Evolutionary conservation across 2,888 invertebrate species (phyloP), one percentile per base, ranked within the genome.

Genomic region (Tiliacea aurago): DNA sequence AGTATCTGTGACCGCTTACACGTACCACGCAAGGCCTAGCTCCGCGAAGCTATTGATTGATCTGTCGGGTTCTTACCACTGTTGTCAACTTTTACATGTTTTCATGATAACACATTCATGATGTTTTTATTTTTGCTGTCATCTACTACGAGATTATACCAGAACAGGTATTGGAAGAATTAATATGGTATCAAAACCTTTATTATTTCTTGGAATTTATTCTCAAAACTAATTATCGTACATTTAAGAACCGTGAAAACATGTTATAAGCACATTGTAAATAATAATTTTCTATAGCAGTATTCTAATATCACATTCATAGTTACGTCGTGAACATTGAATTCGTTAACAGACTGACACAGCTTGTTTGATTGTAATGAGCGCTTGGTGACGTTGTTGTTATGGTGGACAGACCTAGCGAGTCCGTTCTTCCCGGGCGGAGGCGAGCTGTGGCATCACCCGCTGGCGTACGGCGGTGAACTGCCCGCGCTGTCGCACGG

Each of bases 361-460:
- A 74, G 70, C 78, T 80, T 80, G 69, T 76, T 81, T 58, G 49
- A 69, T 51, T 81, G 58, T 75, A 72, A 45, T 68, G 78, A 73
- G 61, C 76, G 76, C 58, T 75, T 68, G 74, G 73, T 82, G 75
- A 80, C 86, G 86, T 78, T 80, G 74, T 71, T 82, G 79, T 79
- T 82, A 49, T 83, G 86, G 66, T 86, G 92, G 96, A 85, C 97
- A 98, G 99, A 99, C 97, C 97, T 99, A 97, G 99, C 99, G 93
- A 98, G 98, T 91, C 99, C 99, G 90, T 99, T 99, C 97, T 99
- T 99, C 97, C 99, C 99, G 89, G 96, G 97, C 95, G 93, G 96
- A 79, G 99, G 98, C 88, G 99, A 99, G 96, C 97, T 99, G 94
- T 99, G 99, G 99, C 99, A 99, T 96, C 98, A 98, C 94, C 97